Conservation (phyloP, 2,888 invertebrate species). For the Amphipyra berbera region DNA sequence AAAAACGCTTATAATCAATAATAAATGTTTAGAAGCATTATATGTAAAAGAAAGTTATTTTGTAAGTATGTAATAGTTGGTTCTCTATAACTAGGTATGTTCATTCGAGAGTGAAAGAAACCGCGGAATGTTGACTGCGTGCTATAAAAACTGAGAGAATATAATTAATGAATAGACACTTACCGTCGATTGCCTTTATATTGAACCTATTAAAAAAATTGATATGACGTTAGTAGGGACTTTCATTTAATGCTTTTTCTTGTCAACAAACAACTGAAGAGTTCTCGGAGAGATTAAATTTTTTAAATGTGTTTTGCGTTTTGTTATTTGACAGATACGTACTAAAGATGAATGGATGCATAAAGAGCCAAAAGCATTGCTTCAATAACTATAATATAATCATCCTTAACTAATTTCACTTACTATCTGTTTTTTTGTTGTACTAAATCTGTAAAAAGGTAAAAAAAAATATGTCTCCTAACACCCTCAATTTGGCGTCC, state of each 20-base stretch:
- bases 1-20: not conserved
- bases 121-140: constrained; percentile 17
- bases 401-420: too few relatives aligned
- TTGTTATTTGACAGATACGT: too few relatives aligned
- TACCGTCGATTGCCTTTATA: constrained; percentile 27
- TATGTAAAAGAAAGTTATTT: not conserved
- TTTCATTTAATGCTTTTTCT: constrained; percentile 13
- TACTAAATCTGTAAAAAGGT: too few relatives aligned
- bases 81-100: constrained; percentile 16
- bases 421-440: too few relatives aligned
- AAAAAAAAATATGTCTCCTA: too few relatives aligned
- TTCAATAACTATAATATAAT: too few relatives aligned
- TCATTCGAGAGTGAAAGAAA: constrained; percentile 18
- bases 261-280: constrained; percentile 20
- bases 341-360: too few relatives aligned
- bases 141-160: constrained; percentile 18
- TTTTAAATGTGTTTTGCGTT: not conserved
- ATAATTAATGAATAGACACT: constrained; percentile 28
- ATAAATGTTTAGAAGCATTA: not conserved
- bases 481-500: too few relatives aligned
- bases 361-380: too few relatives aligned
- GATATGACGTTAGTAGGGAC: constrained; percentile 7
- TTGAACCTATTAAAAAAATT: constrained; percentile 8
- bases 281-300: constrained; percentile 1
- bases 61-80: constrained; percentile 2